Evolutionary conservation across 37 sponge, comb jelly and placozoan genomes (phyloP), one percentile per base, ranked within the genome.

Genomic region (Ianthella basta): DNA sequence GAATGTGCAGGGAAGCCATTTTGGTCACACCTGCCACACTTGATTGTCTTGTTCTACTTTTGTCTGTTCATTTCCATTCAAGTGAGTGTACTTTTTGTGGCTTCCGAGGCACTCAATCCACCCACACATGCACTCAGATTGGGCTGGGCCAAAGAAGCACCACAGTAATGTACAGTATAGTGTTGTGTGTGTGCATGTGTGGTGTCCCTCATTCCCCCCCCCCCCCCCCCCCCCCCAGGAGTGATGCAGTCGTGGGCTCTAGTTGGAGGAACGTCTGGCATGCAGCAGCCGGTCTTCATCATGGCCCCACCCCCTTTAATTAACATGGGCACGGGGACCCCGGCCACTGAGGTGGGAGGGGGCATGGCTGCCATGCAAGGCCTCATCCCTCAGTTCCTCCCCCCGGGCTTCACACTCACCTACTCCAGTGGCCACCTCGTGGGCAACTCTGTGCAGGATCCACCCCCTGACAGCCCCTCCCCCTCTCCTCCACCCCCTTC

Each of bases 241-340:
- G 30, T 72, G 37, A 37, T 37, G 4, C 36, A 40, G 73, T 21
- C 23, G 37, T 37, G 32, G 8, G 40, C 40, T 13, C 8, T 21
- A 12, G 8, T 40, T 14, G 37, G 8, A 8, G 37, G 39, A 37
- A 34, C 73, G 18, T 37, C 37, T 8, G 37, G 16, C 5, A 37
- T 37, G 38, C 73, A 72, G 40, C 73, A 72, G 19, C 73, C 73
- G 18, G 37, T 72, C 14, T 10, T 72, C 73, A 38, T 72, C 40
- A 37, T 72, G 73, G 12, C 73, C 19, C 73, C 73, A 8, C 73
- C 73, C 13, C 73, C 73, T 34, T 40, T 72, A 10, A 72, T 34
- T 40, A 72, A 33, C 73, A 72, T 72, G 12, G 39, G 40, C 40
- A 13, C 39, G 40, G 19, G 32, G 12, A 20, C 59, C n/a, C n/a